Base-by-base conservation (phyloP, 2,797 vertebrate species). In the Onychomys torridus region DNA sequence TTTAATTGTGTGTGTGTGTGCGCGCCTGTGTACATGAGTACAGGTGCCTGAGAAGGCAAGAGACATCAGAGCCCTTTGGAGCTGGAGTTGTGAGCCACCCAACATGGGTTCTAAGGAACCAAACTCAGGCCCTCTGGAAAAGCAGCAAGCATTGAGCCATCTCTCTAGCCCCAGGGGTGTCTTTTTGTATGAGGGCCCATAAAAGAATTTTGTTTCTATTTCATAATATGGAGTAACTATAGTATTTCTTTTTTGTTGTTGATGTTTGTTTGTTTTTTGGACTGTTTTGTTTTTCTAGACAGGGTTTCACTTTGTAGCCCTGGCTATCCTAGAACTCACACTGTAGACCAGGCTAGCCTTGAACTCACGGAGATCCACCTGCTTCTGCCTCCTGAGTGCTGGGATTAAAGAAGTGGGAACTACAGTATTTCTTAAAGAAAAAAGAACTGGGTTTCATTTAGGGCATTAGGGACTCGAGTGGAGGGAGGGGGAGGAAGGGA, bases 151-250 rank as follows among this genome's bases (percentile, higher is more conserved):
- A 46, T 29, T 7, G 11, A 65, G 27, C 61, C 61, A 34, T 46
- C 17, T 84, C 59, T 65, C 61, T 65, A 63, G 57, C 37, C 25
- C 59, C 17, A 32, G 8, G 14, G 13, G 6, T 19, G 23, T 73
- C n/a, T 73, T 40, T 37, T 77, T 61, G 52, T 4, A 69, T 21
- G 16, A 89, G 61, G 55, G 61, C 16, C n/a, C 27, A n/a, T 67
- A 78, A 82, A 92, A 94, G 88, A 89, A 52, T 7, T 78, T 71
- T 91, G 32, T 32, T 92, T 69, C 79, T 77, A 77, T 46, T 90
- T 89, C 46, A 75, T 46, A 94, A 96, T 21, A 27, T 67, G 34
- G 16, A 95, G 11, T 73, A 77, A 37, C 57, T 90, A n/a, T 23
- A 71, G 11, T 59, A 88, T 65, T 90, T 46, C 65, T 67, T n/a